Conservation (phyloP, 2,113 vertebrate genomes). For the Amblyornis subalaris region DNA sequence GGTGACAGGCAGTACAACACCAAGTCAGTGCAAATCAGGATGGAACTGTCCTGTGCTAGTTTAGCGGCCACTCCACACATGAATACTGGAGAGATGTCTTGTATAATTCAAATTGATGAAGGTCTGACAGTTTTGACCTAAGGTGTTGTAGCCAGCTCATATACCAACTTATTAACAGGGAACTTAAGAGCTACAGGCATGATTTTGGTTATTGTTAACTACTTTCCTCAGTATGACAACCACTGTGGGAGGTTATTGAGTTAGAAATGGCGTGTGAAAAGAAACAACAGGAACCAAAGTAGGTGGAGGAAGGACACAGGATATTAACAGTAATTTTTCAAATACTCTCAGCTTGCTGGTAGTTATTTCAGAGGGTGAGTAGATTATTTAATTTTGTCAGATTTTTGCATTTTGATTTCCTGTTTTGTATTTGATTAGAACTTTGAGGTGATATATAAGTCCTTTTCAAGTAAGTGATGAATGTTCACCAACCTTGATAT, state of each 20-base stretch:
- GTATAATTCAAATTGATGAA: background rate
- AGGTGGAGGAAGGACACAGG: background rate
- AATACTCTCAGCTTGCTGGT: background rate
- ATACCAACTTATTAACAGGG: background rate
- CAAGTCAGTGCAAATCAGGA: background rate
- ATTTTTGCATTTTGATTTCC: background rate
- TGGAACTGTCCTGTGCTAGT: background rate
- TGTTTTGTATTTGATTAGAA: background rate
- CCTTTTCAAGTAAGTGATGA: background rate
- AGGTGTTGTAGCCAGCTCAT: background rate
- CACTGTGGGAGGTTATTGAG: background rate
- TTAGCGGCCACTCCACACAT: background rate
- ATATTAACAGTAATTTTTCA: background rate
- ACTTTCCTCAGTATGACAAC: background rate
- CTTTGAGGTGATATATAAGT: background rate
- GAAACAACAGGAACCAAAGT: background rate
- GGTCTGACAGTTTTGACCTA: background rate
- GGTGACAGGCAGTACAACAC: background rate
- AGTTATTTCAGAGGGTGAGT: background rate
- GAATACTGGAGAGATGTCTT: background rate
- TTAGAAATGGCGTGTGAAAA: conserved; percentile 1
- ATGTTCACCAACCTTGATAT: background rate
- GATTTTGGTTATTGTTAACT: background rate
- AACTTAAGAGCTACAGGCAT: background rate
- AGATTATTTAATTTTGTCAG: background rate